Conservation (phyloP, 2,888 invertebrate genomes). For the Agriopis leucophaearia region DNA sequence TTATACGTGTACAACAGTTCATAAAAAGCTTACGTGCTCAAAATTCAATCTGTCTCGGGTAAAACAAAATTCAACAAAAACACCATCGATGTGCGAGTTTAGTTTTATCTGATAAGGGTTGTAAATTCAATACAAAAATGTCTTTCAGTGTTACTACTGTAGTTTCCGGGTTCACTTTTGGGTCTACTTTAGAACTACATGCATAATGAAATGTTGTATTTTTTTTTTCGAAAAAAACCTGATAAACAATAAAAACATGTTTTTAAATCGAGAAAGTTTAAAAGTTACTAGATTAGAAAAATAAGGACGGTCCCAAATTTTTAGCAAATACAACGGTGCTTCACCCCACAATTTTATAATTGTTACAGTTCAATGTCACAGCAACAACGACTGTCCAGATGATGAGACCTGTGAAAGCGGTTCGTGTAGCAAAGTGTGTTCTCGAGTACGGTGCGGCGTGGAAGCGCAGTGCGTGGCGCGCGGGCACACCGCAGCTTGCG, state of each 20-base stretch:
- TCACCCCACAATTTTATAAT: not conserved
- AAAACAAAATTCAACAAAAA: not conserved
- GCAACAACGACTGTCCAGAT: slow-evolving; percentile 93
- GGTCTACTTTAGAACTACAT: not conserved
- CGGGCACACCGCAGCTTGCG: slow-evolving; percentile 92
- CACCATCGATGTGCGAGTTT: not conserved
- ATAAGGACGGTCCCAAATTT: not conserved
- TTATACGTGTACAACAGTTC: not conserved
- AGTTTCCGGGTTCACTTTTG: not conserved
- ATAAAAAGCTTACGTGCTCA: too few relatives aligned
- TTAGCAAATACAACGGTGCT: not conserved
- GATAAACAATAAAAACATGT: too few relatives aligned
- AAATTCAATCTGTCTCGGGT: not conserved
- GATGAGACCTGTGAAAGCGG: slow-evolving; percentile 93
- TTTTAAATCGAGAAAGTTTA: too few relatives aligned
- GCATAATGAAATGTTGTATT: not conserved
- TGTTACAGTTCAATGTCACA: slow-evolving; percentile 92
- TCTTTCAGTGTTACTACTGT: not conserved
- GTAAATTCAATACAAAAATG: not conserved
- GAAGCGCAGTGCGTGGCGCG: slow-evolving; percentile 93
- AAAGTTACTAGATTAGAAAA: too few relatives aligned
- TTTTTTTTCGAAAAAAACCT: too few relatives aligned
- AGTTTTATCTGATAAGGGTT: not conserved
- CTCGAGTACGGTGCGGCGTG: slow-evolving; percentile 91
- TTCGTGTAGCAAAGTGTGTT: slow-evolving; percentile 93